phyloP scores from a whole-genome alignment of 2,113 vertebrate species.

The Speoplatyrhinus poulsoni region DNA sequence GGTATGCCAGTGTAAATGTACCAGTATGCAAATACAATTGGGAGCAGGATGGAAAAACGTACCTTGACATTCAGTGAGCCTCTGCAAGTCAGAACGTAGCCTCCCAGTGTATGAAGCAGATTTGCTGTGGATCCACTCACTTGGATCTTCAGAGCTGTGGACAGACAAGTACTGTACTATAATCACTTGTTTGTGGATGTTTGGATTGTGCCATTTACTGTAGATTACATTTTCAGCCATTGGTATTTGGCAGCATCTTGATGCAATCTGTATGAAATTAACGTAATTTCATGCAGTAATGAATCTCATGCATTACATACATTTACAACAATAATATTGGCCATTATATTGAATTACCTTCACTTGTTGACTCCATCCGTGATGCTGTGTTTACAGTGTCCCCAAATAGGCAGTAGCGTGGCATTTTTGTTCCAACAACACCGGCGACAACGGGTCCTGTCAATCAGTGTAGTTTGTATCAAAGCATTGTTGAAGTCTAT shows the following conservation, averaged over 20 bases:
- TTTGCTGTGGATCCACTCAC: constrained; percentile 75
- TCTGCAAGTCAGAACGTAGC: constrained; percentile 75
- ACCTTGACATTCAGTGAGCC: constrained; percentile 78
- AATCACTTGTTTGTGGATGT: not conserved
- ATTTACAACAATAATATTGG: too few species aligned
- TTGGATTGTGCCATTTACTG: not conserved
- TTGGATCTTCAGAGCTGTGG: constrained; percentile 78
- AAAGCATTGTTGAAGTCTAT: not conserved
- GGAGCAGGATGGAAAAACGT: constrained; percentile 7
- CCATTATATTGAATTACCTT: constrained; percentile 60
- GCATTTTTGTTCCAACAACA: constrained; percentile 83
- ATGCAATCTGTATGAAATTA: too few species aligned
- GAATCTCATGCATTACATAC: too few species aligned
- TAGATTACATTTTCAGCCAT: not conserved
- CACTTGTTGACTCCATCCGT: constrained; percentile 82
- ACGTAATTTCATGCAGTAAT: too few species aligned
- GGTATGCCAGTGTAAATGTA: not conserved
- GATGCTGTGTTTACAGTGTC: constrained; percentile 82
- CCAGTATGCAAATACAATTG: not conserved
- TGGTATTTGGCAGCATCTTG: not conserved
- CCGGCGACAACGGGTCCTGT: constrained; percentile 80
- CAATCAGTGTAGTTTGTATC: not conserved
- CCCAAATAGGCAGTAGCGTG: constrained; percentile 80
- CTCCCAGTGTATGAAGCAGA: constrained; percentile 71
- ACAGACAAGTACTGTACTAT: not conserved